These are phyloP conservation scores for Momotus momota DNA, from an alignment of 2,797 vertebrate species.

Conservation along the genomic window DNA sequence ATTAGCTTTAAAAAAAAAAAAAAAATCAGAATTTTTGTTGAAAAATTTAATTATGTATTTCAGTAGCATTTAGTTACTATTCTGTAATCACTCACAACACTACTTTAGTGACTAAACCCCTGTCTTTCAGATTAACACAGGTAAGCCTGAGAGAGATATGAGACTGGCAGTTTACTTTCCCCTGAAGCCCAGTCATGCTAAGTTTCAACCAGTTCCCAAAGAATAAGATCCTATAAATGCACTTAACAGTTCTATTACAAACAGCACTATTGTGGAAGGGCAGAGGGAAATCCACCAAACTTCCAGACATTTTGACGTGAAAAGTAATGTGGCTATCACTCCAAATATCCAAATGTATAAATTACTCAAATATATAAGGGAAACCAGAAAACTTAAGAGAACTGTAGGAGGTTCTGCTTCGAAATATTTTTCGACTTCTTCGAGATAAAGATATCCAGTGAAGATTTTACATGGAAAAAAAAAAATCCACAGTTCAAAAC, in stretches of 20 bases:
- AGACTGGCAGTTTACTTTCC: background rate
- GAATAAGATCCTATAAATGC: background rate
- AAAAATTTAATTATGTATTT: background rate
- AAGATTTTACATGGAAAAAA: background rate
- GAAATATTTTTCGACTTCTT: background rate
- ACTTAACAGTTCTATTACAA: background rate
- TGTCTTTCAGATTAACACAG: background rate
- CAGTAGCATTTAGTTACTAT: background rate
- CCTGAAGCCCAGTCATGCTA: background rate
- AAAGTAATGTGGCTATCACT: background rate
- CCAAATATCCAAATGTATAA: background rate
- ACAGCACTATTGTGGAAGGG: accelerated
- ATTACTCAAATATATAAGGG: background rate
- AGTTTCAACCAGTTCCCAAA: background rate
- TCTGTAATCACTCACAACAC: background rate
- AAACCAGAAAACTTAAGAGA: background rate
- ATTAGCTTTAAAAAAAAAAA: background rate
- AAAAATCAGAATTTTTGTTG: background rate
- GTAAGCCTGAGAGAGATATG: background rate
- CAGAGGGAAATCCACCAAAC: background rate
- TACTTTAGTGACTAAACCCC: background rate
- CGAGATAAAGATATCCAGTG: background rate
- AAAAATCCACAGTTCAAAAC: background rate
- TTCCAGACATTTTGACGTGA: background rate
- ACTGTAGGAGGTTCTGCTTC: background rate